Evolutionary conservation across 2,888 invertebrate genomes (phyloP).

Genomic region (Cephus pygmeus): DNA sequence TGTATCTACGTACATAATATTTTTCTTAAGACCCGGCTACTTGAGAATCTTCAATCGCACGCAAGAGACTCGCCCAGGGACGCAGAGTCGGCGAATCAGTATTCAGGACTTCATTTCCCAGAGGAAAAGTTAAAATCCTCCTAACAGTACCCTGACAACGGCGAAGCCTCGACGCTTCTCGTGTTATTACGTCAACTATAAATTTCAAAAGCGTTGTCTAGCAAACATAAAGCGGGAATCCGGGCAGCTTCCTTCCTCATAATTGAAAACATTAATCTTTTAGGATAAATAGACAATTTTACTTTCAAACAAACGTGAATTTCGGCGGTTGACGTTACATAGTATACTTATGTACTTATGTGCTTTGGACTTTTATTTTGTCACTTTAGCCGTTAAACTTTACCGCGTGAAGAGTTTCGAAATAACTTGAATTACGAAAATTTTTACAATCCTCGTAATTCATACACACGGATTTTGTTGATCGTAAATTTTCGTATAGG

Average conservation of each 20-base stretch:
- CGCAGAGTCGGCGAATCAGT: background rate
- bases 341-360: fast-evolving
- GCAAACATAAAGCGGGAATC: slow-evolving; percentile 1
- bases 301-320: background rate
- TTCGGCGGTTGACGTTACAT: too few species aligned
- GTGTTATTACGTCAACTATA: slow-evolving; percentile 24
- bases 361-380: too few species aligned
- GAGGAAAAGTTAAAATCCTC: background rate
- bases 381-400: too few species aligned
- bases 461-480: too few species aligned
- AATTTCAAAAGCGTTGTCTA: slow-evolving; percentile 25
- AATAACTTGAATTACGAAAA: too few species aligned
- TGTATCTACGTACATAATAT: too few species aligned
- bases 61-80: too few species aligned
- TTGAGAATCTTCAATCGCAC: too few species aligned
- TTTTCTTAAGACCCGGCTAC: too few species aligned
- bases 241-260: slow-evolving; percentile 5
- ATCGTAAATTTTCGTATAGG: too few species aligned
- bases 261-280: slow-evolving; percentile 23
- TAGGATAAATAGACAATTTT: slow-evolving; percentile 15
- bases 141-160: slow-evolving; percentile 1
- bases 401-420: too few species aligned
- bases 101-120: background rate
- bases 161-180: background rate
- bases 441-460: too few species aligned